These are phyloP conservation scores for Drosophila limbata DNA, from an alignment of 2,888 invertebrate genomes.

Conservation along the genomic window DNA sequence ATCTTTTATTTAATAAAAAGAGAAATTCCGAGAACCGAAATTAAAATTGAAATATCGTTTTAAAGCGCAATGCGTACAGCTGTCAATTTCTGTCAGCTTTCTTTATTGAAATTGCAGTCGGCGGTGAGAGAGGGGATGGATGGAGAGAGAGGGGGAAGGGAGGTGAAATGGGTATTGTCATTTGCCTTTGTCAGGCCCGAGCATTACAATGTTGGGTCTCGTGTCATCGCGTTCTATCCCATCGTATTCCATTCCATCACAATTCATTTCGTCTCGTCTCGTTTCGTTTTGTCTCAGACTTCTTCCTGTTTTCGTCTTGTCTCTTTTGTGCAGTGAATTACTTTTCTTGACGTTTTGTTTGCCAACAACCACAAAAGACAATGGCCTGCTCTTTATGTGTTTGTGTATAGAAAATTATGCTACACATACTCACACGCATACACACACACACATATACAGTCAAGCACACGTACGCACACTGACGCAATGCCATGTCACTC, in stretches of 20 bases:
- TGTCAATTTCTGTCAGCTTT: constrained; percentile 40
- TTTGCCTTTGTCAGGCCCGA: constrained; percentile 40
- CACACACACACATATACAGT: constrained; percentile 11
- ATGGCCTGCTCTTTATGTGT: constrained; percentile 38
- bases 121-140: neutral
- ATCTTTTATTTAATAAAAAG: constrained; percentile 2
- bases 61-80: constrained; percentile 29
- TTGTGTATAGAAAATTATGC: constrained; percentile 53
- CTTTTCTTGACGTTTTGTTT: constrained; percentile 79
- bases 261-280: neutral
- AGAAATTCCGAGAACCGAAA: constrained; percentile 9
- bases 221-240: constrained; percentile 9
- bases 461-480: constrained; percentile 5
- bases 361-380: constrained; percentile 75
- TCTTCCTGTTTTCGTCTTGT: constrained; percentile 9
- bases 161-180: constrained; percentile 22
- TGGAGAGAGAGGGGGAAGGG: neutral
- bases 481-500: constrained; percentile 51
- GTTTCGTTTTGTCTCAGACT: constrained; percentile 9
- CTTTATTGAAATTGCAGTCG: constrained; percentile 34
- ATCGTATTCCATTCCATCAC: neutral
- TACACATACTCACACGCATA: constrained; percentile 22
- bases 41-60: constrained; percentile 38
- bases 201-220: constrained; percentile 38
- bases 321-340: constrained; percentile 71